Conservation (phyloP, 2,797 vertebrate genomes). For the Psittacula derbiana region DNA sequence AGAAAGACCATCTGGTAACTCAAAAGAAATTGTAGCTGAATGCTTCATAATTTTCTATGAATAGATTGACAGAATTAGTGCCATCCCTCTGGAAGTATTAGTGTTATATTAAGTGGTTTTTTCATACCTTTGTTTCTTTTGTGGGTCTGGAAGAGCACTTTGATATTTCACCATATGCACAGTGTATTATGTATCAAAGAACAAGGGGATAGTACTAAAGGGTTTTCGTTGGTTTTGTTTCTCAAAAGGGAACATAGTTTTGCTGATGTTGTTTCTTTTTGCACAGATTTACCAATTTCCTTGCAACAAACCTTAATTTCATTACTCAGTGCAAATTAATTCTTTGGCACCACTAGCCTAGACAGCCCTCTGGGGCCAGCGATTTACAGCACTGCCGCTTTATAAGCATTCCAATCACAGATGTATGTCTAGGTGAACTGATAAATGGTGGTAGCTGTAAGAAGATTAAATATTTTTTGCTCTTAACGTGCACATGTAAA, state of each 20-base stretch:
- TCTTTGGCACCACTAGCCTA: background rate
- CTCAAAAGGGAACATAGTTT: background rate
- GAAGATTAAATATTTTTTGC: background rate
- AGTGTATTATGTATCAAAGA: conserved; percentile 27
- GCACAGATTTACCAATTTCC: background rate
- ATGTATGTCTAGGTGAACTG: conserved; percentile 5
- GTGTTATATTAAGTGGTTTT: conserved; percentile 2
- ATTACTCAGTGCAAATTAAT: background rate
- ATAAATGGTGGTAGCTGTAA: background rate
- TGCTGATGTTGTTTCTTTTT: background rate
- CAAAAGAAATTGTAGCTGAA: conserved; percentile 68
- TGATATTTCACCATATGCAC: conserved; percentile 46
- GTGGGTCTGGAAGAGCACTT: conserved; percentile 10
- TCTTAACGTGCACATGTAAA: background rate
- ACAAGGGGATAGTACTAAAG: background rate
- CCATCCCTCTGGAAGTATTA: conserved; percentile 37
- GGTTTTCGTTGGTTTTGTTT: background rate
- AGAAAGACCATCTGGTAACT: conserved; percentile 82
- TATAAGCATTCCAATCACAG: background rate
- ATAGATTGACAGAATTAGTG: conserved; percentile 67
- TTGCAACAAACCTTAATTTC: background rate
- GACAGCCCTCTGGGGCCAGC: background rate
- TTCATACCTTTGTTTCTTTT: conserved; percentile 45
- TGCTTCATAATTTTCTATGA: conserved; percentile 77
- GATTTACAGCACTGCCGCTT: conserved; percentile 18